Conservation (phyloP, 2,888 invertebrate species). For the Ophion costatus region DNA sequence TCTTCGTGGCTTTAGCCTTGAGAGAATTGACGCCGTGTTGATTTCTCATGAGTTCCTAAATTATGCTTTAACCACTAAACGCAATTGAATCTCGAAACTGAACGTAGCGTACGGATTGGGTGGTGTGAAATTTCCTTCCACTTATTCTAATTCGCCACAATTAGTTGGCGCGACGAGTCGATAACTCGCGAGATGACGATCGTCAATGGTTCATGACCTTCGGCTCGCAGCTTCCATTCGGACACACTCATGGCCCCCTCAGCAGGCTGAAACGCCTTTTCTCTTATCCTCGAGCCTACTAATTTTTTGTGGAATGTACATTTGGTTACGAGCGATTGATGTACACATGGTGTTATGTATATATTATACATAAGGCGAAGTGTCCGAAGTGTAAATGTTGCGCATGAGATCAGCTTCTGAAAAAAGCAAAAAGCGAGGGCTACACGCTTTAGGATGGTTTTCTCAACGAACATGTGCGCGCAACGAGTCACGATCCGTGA, state of each 20-base stretch:
- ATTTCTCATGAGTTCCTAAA: neutral
- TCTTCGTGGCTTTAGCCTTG: too few relatives aligned
- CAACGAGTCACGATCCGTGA: neutral
- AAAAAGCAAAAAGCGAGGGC: slow-evolving; percentile 11
- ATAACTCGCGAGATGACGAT: neutral
- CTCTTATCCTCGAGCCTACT: too few relatives aligned
- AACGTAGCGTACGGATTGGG: neutral
- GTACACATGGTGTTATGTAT: slow-evolving; percentile 31
- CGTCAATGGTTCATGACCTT: neutral
- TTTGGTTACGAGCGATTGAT: neutral
- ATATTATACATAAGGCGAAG: slow-evolving; percentile 34
- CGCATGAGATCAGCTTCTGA: neutral
- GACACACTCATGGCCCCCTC: neutral
- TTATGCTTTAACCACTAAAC: neutral
- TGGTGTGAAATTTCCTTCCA: neutral
- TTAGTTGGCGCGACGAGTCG: too few relatives aligned
- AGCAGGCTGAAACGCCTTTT: too few relatives aligned
- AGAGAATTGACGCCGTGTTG: neutral
- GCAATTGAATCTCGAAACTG: neutral
- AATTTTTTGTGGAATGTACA: too few relatives aligned
- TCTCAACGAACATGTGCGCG: slow-evolving; percentile 28
- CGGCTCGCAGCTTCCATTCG: neutral
- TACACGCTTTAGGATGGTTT: neutral
- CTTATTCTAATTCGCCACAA: too few relatives aligned
- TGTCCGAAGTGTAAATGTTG: neutral